Conservation (phyloP, 2,113 vertebrate species). For the Vicugna pacos region DNA sequence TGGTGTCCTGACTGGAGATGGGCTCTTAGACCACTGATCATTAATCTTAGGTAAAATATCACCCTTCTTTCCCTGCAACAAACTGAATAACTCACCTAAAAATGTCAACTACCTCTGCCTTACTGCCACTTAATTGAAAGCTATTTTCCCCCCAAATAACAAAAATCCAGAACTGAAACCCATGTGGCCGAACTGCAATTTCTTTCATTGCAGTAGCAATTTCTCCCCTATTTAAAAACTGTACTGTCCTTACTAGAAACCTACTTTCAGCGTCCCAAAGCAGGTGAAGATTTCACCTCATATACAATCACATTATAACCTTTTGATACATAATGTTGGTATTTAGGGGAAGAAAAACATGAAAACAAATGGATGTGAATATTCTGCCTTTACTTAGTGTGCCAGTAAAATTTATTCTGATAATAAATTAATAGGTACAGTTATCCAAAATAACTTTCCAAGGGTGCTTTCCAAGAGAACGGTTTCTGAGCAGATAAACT, state of each 20-base stretch:
- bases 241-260: neutral
- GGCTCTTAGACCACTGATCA: neutral
- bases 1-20: neutral
- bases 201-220: neutral
- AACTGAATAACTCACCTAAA: neutral
- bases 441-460: neutral
- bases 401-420: constrained; percentile 11
- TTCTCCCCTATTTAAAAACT: constrained; percentile 45
- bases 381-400: constrained; percentile 63
- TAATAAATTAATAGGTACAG: constrained; percentile 63
- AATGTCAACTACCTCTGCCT: neutral
- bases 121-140: neutral
- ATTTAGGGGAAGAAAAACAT: constrained; percentile 5
- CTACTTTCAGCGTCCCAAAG: neutral
- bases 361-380: constrained; percentile 46
- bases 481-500: neutral
- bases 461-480: neutral
- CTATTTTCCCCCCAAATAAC: neutral
- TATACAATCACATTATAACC: neutral
- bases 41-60: neutral
- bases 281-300: neutral
- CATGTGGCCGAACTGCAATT: no score
- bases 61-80: neutral
- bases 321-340: neutral
- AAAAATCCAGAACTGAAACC: neutral